phyloP scores from a whole-genome alignment of 37 sponge, comb jelly and placozoan genomes.

The Bolinopsis microptera region DNA sequence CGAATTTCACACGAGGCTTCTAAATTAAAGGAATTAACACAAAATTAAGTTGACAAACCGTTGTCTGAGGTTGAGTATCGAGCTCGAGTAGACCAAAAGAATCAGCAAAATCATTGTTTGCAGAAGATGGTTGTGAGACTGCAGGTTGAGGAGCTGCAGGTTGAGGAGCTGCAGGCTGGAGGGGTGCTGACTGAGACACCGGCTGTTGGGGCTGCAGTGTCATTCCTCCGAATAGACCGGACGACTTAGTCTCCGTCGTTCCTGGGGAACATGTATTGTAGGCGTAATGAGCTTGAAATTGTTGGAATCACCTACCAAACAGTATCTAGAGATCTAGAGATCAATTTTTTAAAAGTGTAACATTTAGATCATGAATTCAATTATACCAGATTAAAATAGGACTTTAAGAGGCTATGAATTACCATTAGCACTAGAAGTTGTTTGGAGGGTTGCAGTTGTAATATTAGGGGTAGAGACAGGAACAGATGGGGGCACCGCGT shows the following conservation, averaged over 20 bases:
- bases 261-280: background rate
- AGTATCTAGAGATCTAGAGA: too few relatives aligned
- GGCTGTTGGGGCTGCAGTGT: constrained; percentile 33
- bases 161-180: background rate
- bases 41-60: too few relatives aligned
- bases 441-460: background rate
- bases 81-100: constrained; percentile 1
- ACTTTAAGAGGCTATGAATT: too few relatives aligned
- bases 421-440: background rate
- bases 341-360: too few relatives aligned
- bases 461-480: constrained; percentile 4
- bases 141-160: background rate
- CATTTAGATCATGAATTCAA: too few relatives aligned
- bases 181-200: background rate
- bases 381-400: too few relatives aligned
- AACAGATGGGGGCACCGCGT: background rate
- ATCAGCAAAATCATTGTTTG: background rate
- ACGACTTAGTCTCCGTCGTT: background rate
- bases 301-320: too few relatives aligned
- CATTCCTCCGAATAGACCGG: constrained; percentile 56
- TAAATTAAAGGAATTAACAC: too few relatives aligned
- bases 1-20: too few relatives aligned
- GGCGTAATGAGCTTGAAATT: too few relatives aligned
- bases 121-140: background rate
- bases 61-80: background rate